Evolutionary conservation across 2,888 invertebrate genomes (phyloP).

Genomic region (Troides aeacus): DNA sequence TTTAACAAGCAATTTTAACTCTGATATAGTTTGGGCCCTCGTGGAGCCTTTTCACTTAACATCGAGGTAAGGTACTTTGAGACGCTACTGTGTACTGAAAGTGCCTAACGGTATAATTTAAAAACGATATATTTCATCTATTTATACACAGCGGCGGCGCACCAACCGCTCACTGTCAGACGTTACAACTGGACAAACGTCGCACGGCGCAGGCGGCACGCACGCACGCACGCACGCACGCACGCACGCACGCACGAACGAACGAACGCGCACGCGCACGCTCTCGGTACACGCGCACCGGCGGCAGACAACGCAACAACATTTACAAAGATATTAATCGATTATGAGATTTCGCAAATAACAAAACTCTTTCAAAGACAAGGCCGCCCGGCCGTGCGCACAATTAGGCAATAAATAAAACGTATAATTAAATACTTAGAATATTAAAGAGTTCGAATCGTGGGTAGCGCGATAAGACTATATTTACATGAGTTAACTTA

Average conservation of each 20-base stretch:
- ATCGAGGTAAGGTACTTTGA: conserved; percentile 54
- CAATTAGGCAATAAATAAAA: conserved; percentile 68
- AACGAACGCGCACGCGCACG: no score
- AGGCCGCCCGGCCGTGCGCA: conserved; percentile 6
- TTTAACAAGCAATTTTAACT: conserved; percentile 69
- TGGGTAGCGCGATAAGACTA: conserved; percentile 60
- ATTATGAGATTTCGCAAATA: no score
- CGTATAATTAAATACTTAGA: conserved; percentile 71
- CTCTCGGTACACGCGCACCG: no score
- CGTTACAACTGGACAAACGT: conserved; percentile 42
- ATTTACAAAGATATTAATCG: no score
- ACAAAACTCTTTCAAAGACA: neutral
- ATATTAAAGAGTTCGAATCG: conserved; percentile 69
- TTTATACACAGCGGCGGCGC: conserved; percentile 60
- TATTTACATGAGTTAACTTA: conserved; percentile 76
- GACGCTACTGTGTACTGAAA: conserved; percentile 54
- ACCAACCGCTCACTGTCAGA: conserved; percentile 38
- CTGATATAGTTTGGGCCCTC: conserved; percentile 49
- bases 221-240: no score
- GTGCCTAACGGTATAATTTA: conserved; percentile 67
- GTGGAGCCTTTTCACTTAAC: conserved; percentile 49
- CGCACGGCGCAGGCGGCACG: conserved; percentile 41
- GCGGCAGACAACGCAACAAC: no score
- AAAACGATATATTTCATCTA: conserved; percentile 70
- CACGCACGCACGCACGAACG: no score